Evolutionary conservation across 2,113 vertebrate species (phyloP).

Genomic region (Protobothrops flavoviridis): DNA sequence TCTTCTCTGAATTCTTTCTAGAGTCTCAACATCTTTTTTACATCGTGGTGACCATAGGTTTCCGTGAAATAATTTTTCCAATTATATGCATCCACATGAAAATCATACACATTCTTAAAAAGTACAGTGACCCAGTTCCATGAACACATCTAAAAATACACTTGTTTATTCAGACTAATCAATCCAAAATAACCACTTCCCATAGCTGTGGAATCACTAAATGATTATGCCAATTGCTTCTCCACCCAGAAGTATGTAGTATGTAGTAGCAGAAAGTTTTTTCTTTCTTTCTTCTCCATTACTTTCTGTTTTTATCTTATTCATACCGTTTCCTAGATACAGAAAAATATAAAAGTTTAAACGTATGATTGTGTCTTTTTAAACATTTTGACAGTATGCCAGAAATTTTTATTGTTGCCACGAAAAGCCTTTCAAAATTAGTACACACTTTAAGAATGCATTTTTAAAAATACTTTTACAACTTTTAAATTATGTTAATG

Average conservation of each 20-base stretch:
- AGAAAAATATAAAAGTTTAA: background rate
- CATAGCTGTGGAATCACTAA: background rate
- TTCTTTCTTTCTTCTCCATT: background rate
- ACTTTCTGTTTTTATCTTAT: background rate
- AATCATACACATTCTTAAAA: background rate
- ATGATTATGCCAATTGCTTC: background rate
- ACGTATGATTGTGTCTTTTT: too few species aligned
- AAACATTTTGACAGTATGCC: background rate
- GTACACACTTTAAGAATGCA: background rate
- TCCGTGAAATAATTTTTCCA: background rate
- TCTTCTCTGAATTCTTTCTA: too few species aligned
- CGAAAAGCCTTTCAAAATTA: background rate
- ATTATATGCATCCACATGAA: background rate
- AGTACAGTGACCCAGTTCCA: background rate
- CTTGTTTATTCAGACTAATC: background rate
- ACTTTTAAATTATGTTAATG: background rate
- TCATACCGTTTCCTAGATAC: background rate
- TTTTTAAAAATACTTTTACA: background rate
- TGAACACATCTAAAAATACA: background rate
- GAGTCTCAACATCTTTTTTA: too few species aligned
- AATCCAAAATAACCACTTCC: constrained; percentile 3
- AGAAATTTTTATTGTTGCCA: background rate
- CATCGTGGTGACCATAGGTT: background rate
- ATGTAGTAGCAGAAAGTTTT: background rate
- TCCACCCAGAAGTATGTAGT: background rate